phyloP scores from a whole-genome alignment of 2,888 invertebrate genomes.

The Cosmopolites sordidus region DNA sequence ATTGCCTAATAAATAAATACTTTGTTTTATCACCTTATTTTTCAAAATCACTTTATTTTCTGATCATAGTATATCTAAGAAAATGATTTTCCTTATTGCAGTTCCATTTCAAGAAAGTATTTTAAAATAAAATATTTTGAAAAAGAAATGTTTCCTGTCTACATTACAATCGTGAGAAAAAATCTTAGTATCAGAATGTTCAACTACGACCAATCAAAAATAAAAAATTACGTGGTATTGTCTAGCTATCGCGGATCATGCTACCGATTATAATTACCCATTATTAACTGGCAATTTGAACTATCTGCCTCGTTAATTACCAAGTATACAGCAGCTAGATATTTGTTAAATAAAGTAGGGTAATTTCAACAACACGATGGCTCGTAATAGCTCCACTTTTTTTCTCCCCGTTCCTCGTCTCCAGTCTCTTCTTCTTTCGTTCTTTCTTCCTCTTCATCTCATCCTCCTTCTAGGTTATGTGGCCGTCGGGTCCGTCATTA shows the following conservation, averaged over 20 bases:
- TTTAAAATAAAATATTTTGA: too few relatives aligned
- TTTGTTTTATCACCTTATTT: too few relatives aligned
- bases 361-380: conserved; percentile 19
- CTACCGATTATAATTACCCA: conserved; percentile 27
- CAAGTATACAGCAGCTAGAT: conserved; percentile 15
- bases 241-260: conserved; percentile 6
- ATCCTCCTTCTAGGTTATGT: conserved; percentile 8
- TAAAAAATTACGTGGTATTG: conserved; percentile 8
- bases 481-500: conserved; percentile 10
- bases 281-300: conserved; percentile 29
- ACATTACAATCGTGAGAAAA: too few relatives aligned
- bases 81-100: too few relatives aligned
- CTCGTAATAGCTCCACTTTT: conserved; percentile 22
- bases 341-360: conserved; percentile 22
- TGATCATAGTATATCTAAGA: too few relatives aligned
- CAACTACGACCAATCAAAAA: too few relatives aligned
- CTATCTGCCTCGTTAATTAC: conserved; percentile 28
- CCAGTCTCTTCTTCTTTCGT: background rate
- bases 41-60: too few relatives aligned
- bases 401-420: background rate
- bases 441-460: background rate
- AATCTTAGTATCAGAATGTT: too few relatives aligned
- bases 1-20: too few relatives aligned
- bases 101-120: too few relatives aligned
- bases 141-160: too few relatives aligned